Percentiles rank a stretch among this genome's conserved stretches.
Conservation (phyloP, 2,888 invertebrate genomes). For the Reticulitermes lucifugus region DNA sequence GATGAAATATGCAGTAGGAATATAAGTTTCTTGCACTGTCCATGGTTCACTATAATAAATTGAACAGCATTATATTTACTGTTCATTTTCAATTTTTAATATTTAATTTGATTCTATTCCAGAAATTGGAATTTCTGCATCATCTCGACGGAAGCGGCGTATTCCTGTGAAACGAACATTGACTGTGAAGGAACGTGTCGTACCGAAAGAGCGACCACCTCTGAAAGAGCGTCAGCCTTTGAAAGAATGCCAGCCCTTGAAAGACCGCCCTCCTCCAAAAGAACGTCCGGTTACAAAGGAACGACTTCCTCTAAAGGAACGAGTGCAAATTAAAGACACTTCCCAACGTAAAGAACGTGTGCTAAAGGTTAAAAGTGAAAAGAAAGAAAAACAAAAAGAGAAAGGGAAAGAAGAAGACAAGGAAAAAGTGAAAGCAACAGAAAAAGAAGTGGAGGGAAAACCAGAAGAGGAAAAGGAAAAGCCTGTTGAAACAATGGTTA, state of each 20-base stretch:
- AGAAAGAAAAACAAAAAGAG: conserved; percentile 44
- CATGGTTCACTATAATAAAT: too few species aligned
- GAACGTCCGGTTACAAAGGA: conserved; percentile 17
- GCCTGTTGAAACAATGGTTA: neutral
- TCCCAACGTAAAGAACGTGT: conserved; percentile 31
- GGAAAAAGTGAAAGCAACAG: neutral
- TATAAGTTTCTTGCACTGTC: too few species aligned
- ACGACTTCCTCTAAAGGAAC: neutral
- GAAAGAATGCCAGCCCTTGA: neutral
- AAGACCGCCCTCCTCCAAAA: conserved; percentile 32
- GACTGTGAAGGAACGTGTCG: conserved; percentile 28
- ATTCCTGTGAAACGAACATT: conserved; percentile 49
- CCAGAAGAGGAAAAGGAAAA: conserved; percentile 3
- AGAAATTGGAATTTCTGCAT: conserved; percentile 23
- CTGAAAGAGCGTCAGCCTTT: neutral
- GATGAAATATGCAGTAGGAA: too few species aligned
- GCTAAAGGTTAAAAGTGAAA: conserved; percentile 25
- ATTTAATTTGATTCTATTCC: neutral
- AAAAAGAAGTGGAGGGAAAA: conserved; percentile 13
- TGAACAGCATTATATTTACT: too few species aligned
- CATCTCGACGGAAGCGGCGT: conserved; percentile 50
- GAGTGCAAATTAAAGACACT: conserved; percentile 15
- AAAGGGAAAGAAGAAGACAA: conserved; percentile 31
- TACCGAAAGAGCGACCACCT: neutral
- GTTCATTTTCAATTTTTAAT: neutral